These are phyloP conservation scores for Prenolepis imparis DNA, from an alignment of 2,888 invertebrate genomes.

Conservation along the genomic window DNA sequence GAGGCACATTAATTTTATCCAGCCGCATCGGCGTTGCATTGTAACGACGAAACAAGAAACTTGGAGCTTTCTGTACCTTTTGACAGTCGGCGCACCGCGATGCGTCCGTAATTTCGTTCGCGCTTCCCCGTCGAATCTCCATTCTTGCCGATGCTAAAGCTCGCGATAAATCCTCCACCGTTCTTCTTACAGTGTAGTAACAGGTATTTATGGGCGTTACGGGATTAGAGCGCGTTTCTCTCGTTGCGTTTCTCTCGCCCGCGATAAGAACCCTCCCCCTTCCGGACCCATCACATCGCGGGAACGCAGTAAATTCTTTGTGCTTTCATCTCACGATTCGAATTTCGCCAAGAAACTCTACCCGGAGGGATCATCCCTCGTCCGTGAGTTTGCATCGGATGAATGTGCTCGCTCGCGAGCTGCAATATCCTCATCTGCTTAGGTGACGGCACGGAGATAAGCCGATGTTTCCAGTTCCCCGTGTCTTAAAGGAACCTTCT, in stretches of 20 bases:
- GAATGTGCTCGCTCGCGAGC: slow-evolving; percentile 34
- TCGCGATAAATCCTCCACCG: slow-evolving; percentile 14
- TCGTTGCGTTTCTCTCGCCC: slow-evolving; percentile 5
- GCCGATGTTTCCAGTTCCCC: slow-evolving; percentile 52
- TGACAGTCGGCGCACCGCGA: slow-evolving; percentile 23
- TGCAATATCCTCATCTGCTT: slow-evolving; percentile 32
- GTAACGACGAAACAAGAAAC: slow-evolving; percentile 27
- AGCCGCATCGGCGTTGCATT: slow-evolving; percentile 13
- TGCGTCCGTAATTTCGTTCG: slow-evolving; percentile 29
- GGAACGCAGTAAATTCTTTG: slow-evolving; percentile 44
- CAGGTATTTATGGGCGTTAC: slow-evolving; percentile 36
- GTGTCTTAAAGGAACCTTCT: slow-evolving; percentile 44
- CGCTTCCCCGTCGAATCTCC: slow-evolving; percentile 22
- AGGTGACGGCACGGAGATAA: slow-evolving; percentile 40
- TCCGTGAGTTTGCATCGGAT: slow-evolving; percentile 28
- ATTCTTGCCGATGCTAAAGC: slow-evolving; percentile 30
- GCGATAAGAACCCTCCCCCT: neutral
- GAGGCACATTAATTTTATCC: slow-evolving; percentile 32
- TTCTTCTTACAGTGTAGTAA: slow-evolving; percentile 23
- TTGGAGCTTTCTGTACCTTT: slow-evolving; percentile 3
- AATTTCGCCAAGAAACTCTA: slow-evolving; percentile 37
- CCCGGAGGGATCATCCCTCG: slow-evolving; percentile 21
- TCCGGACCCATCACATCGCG: neutral
- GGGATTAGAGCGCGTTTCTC: slow-evolving; percentile 35
- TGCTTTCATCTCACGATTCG: slow-evolving; percentile 40